Base-by-base conservation (phyloP, 2,797 vertebrate species). In the Pipistrellus kuhlii region DNA sequence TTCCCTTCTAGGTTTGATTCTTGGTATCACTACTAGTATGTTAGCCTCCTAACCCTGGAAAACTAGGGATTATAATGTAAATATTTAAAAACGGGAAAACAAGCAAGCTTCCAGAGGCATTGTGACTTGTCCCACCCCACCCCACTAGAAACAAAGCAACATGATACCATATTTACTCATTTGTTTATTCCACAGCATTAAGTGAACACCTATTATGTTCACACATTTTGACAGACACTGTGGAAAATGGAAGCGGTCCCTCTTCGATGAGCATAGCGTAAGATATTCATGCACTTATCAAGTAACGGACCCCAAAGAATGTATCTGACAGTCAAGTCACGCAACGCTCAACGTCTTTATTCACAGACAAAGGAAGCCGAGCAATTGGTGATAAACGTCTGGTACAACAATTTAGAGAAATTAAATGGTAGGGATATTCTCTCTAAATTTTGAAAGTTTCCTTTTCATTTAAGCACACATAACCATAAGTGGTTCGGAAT, bases 311-410 rank as follows among this genome's bases (percentile, higher is more conserved):
- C 64, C 46, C 4, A 3, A 25, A 8, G 1, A 14, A 0, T 1
- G 6, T 0, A 3, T 2, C 13, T 9, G 5, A 18, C 18, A 0
- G 0, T 41, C 3, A 12, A 41, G 25, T 1, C 6, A 0, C 0
- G 1, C 0, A 0, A 12, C 9, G 6, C 32, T 20, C 48, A 0
- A 3, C 0, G 0, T 30, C 23, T 20, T 41, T 85, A 6, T 15
- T 46, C 53, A 3, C 0, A 21, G 46, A 35, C 68, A 46, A 48
- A 75, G 48, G 18, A 69, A 44, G 21, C 30, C 2, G 27, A 46
- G 12, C 0, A 4, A 44, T 27, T 3, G 1, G 76, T 8, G 27
- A 8, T 3, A 14, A 23, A 11, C 9, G 15, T 27, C 3, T 0
- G 3, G 17, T 14, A 20, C 3, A 25, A 44, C 46, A 8, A n/a